Conservation (phyloP, 2,797 vertebrate genomes). For the Pitangus sulphuratus region DNA sequence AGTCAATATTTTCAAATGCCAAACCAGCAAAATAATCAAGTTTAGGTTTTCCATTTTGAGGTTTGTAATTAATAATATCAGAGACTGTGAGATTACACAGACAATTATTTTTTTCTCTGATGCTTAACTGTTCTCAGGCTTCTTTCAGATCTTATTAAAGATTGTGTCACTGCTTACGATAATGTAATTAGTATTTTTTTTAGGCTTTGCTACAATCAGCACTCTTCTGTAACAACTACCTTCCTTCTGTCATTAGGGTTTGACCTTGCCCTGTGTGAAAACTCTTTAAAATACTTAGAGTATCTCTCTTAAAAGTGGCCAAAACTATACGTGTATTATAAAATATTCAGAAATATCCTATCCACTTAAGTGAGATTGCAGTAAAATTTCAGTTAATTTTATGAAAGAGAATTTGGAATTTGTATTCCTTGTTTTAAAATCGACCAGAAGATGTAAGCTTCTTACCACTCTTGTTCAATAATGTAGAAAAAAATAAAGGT, state of each 20-base stretch:
- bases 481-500: neutral
- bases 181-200: neutral
- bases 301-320: neutral
- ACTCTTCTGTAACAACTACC: neutral
- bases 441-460: neutral
- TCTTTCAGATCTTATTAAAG: neutral
- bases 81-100: neutral
- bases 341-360: neutral
- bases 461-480: neutral
- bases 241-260: neutral
- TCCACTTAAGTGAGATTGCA: neutral
- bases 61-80: neutral
- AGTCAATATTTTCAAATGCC: neutral
- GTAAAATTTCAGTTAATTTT: neutral
- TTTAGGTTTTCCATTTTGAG: neutral
- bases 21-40: neutral
- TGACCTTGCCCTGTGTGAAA: neutral
- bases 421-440: neutral
- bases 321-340: neutral
- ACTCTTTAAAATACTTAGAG: neutral
- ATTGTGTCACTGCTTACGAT: neutral
- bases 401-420: neutral
- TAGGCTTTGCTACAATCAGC: neutral
- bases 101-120: neutral
- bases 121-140: neutral